phyloP scores from a whole-genome alignment of 1,140 invertebrate species.

The Meloidogyne hapla region DNA sequence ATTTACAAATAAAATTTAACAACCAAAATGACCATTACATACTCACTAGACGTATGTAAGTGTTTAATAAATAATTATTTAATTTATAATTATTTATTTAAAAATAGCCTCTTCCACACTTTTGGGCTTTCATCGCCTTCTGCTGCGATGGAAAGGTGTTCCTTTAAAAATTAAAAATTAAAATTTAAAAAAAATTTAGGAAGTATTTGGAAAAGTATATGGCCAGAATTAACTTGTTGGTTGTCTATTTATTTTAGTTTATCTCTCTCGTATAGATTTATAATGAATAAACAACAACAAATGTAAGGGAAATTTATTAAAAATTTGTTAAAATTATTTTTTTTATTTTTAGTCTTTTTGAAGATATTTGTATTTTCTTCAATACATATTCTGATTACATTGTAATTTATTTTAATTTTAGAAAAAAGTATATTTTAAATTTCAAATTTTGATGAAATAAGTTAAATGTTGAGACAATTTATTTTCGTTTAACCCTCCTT shows the following conservation, averaged over 20 bases:
- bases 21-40: constrained; percentile 61
- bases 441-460: no score
- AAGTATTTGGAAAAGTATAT: constrained; percentile 64
- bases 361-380: constrained; percentile 57
- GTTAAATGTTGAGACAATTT: no score
- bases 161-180: background rate
- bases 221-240: constrained; percentile 59
- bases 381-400: constrained; percentile 56
- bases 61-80: background rate
- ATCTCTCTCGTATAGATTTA: constrained; percentile 50
- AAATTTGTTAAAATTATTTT: background rate
- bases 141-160: constrained; percentile 69
- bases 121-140: constrained; percentile 55
- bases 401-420: constrained; percentile 34
- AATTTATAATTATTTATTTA: background rate
- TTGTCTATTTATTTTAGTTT: constrained; percentile 47
- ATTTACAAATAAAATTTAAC: no score
- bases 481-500: no score
- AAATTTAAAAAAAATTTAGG: background rate
- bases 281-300: constrained; percentile 53
- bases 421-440: no score
- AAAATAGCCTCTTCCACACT: constrained; percentile 50
- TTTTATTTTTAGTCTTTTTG: constrained; percentile 51
- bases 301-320: constrained; percentile 39
- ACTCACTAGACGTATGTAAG: constrained; percentile 59